Evolutionary conservation across 2,888 invertebrate genomes (phyloP).

Genomic region (Melanotus villosus): DNA sequence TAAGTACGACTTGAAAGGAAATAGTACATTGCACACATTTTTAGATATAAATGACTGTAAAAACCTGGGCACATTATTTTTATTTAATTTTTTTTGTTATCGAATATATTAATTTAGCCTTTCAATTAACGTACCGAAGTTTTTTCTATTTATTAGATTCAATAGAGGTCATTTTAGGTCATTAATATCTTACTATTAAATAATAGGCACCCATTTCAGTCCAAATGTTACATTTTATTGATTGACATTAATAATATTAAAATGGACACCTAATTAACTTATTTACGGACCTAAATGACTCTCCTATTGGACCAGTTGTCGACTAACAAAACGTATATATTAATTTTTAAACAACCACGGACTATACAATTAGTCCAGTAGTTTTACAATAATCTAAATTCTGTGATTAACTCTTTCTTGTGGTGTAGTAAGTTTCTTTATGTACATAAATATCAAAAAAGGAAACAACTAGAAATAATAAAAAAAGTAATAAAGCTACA

Average conservation of each 20-base stretch:
- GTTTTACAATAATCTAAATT: slow-evolving; percentile 1
- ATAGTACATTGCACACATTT: slow-evolving; percentile 46
- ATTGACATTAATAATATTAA: slow-evolving; percentile 54
- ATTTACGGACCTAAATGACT: slow-evolving; percentile 55
- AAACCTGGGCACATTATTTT: too few species aligned
- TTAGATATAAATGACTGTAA: too few species aligned
- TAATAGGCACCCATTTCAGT: slow-evolving; percentile 61
- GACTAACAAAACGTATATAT: slow-evolving; percentile 31
- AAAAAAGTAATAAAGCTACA: slow-evolving; percentile 19
- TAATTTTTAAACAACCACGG: slow-evolving; percentile 25
- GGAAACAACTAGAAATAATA: slow-evolving; percentile 23
- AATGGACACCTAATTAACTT: slow-evolving; percentile 47
- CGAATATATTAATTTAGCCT: not conserved
- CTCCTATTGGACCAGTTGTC: slow-evolving; percentile 54
- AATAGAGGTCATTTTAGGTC: slow-evolving; percentile 57
- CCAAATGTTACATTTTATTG: slow-evolving; percentile 57
- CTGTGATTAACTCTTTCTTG: slow-evolving; percentile 4
- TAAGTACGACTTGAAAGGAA: slow-evolving; percentile 35
- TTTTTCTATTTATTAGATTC: slow-evolving; percentile 39
- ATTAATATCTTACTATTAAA: slow-evolving; percentile 44
- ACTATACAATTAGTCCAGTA: not conserved
- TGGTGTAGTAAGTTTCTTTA: slow-evolving; percentile 30
- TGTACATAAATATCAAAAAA: slow-evolving; percentile 39
- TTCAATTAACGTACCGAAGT: not conserved
- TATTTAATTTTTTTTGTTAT: too few species aligned